phyloP scores from a whole-genome alignment of 1,140 invertebrate genomes.

The Drosophila nannoptera region DNA sequence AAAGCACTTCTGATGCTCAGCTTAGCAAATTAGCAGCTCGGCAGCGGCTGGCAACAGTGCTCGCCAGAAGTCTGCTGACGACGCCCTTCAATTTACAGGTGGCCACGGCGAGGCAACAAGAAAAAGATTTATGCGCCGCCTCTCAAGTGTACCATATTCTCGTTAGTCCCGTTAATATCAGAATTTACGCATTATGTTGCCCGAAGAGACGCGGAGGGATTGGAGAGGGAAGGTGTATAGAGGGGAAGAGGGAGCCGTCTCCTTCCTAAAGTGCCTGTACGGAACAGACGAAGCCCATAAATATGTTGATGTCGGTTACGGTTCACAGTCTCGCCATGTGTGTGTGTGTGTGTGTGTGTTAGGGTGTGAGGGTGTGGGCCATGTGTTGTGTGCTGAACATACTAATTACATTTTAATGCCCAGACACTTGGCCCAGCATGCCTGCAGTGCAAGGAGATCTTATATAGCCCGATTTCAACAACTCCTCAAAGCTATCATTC shows the following conservation, averaged over 20 bases:
- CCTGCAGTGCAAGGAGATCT: not conserved
- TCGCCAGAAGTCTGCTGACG: not conserved
- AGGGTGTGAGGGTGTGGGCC: slow-evolving; percentile 20
- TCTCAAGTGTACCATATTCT: slow-evolving; percentile 29
- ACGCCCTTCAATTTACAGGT: slow-evolving; percentile 14
- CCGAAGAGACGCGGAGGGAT: too few species aligned
- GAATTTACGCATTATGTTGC: slow-evolving; percentile 32
- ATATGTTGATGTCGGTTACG: slow-evolving; percentile 28
- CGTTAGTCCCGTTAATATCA: slow-evolving; percentile 30
- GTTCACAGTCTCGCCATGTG: slow-evolving; percentile 14
- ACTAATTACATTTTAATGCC: slow-evolving; percentile 58
- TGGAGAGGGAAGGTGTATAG: too few species aligned
- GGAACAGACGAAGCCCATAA: slow-evolving; percentile 31
- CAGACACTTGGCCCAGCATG: slow-evolving; percentile 21
- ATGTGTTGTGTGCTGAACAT: slow-evolving; percentile 44
- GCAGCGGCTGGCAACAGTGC: slow-evolving; percentile 1
- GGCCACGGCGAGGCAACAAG: not conserved
- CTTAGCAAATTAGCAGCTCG: slow-evolving; percentile 31
- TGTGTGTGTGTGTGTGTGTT: slow-evolving; percentile 16
- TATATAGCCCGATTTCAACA: not conserved
- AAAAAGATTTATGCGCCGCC: slow-evolving; percentile 29
- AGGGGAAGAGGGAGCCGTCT: too few species aligned
- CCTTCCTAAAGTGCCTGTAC: slow-evolving; percentile 1
- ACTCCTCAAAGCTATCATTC: not conserved
- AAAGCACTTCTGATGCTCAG: slow-evolving; percentile 7